Evolutionary conservation across 2,888 invertebrate genomes (phyloP).

Genomic region (Agrenia bidenticulata): DNA sequence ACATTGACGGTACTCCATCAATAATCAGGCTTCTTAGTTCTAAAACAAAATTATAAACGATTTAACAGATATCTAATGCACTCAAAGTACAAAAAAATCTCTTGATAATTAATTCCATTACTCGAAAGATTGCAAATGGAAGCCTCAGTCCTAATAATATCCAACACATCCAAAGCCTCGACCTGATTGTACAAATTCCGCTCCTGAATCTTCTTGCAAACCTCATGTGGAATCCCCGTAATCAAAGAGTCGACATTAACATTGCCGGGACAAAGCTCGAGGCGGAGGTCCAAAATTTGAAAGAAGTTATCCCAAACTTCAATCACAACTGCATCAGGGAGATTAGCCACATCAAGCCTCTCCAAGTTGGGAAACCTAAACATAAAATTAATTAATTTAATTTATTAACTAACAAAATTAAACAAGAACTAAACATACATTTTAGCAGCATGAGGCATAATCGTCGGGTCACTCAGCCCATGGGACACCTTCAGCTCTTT

Average conservation of each 20-base stretch:
- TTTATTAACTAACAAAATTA: no score
- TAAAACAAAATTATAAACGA: no score
- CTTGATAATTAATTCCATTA: slow-evolving; percentile 6
- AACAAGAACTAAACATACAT: no score
- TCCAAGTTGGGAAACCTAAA: slow-evolving; percentile 35
- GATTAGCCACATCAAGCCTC: slow-evolving; percentile 23
- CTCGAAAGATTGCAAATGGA: slow-evolving; percentile 34
- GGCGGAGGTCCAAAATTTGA: slow-evolving; percentile 19
- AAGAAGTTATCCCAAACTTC: slow-evolving; percentile 31
- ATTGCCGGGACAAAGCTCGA: slow-evolving; percentile 32
- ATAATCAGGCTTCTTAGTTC: slow-evolving; percentile 34
- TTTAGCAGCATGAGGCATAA: slow-evolving; percentile 29
- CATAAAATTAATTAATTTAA: no score
- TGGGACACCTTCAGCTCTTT: slow-evolving; percentile 34
- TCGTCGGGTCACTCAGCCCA: slow-evolving; percentile 28
- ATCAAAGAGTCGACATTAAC: slow-evolving; percentile 37
- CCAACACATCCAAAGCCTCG: slow-evolving; percentile 35
- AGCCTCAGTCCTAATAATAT: slow-evolving; percentile 40
- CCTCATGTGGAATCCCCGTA: slow-evolving; percentile 43
- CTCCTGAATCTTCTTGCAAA: slow-evolving; percentile 43
- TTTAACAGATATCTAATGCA: no score
- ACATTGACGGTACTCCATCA: slow-evolving; percentile 33
- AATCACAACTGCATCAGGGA: slow-evolving; percentile 29
- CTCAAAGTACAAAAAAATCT: no score
- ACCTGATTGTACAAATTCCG: slow-evolving; percentile 38